phyloP scores from a whole-genome alignment of 1,140 invertebrate species.

The Pseudoatta argentina region DNA sequence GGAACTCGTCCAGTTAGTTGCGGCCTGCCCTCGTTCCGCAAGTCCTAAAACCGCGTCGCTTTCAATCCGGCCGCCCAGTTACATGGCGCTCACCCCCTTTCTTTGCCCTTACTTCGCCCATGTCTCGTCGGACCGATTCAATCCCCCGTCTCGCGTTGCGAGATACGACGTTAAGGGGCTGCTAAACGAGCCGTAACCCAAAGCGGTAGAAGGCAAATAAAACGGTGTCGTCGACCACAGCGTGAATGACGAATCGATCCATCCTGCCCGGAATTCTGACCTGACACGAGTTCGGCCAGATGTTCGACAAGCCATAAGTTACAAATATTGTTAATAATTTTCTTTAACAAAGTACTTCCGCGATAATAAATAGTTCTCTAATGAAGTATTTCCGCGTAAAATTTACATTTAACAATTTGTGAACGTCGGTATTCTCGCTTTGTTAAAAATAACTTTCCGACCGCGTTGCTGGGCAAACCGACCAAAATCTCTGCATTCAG shows the following conservation, averaged over 20 bases:
- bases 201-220: conserved; percentile 38
- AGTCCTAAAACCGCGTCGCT: conserved; percentile 75
- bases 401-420: conserved; percentile 9
- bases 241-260: conserved; percentile 40
- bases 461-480: background rate
- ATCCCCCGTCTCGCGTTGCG: conserved; percentile 15
- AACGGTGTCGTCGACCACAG: conserved; percentile 21
- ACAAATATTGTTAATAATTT: conserved; percentile 6
- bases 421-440: background rate
- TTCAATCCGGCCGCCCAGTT: conserved; percentile 71
- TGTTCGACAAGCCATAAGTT: background rate
- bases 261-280: background rate
- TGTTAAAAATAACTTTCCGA: conserved; percentile 25
- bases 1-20: conserved; percentile 73
- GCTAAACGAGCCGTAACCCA: conserved; percentile 68
- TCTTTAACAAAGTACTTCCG: background rate
- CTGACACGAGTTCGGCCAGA: background rate
- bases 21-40: conserved; percentile 72
- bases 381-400: background rate
- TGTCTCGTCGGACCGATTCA: conserved; percentile 36
- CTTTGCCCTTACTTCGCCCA: conserved; percentile 10
- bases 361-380: conserved; percentile 3
- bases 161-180: conserved; percentile 51
- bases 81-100: conserved; percentile 16
- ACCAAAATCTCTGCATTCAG: conserved; percentile 33